phyloP scores from a whole-genome alignment of 1,140 invertebrate species.

The Bombus balteatus region DNA sequence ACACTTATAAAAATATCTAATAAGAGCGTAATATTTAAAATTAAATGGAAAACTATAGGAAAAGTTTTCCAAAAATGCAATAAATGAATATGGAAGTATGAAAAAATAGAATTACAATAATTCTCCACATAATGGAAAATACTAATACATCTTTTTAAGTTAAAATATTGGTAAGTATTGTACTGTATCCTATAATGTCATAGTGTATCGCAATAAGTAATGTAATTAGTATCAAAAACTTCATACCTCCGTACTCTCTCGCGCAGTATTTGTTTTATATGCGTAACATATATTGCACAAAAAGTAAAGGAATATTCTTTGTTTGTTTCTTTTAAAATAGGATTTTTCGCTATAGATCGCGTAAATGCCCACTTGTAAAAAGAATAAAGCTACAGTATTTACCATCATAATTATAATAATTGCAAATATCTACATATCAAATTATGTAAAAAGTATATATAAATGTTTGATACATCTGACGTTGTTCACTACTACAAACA shows the following conservation, averaged over 20 bases:
- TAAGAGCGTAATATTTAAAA: background rate
- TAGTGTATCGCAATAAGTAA: background rate
- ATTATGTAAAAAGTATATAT: conserved; percentile 23
- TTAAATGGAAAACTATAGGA: background rate
- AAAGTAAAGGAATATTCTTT: background rate
- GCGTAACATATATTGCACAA: conserved; percentile 14
- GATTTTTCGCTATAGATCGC: background rate
- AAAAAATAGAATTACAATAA: conserved; percentile 1
- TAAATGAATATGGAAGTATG: background rate
- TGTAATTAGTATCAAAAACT: conserved; percentile 2
- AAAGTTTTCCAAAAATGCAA: conserved; percentile 30
- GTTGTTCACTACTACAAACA: background rate
- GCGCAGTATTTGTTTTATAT: background rate
- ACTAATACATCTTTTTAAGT: background rate
- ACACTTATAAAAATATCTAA: conserved; percentile 27
- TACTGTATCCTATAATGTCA: background rate
- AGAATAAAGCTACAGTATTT: background rate
- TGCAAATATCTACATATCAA: conserved; percentile 6
- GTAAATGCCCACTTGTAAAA: conserved; percentile 28
- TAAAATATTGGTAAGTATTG: conserved; percentile 12
- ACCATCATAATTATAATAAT: conserved; percentile 10
- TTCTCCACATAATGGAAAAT: background rate
- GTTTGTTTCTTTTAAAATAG: background rate
- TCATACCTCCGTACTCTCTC: background rate
- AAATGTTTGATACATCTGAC: conserved; percentile 8